These are phyloP conservation scores for Drosophila histrio DNA, from an alignment of 2,888 invertebrate genomes.

Conservation along the genomic window DNA sequence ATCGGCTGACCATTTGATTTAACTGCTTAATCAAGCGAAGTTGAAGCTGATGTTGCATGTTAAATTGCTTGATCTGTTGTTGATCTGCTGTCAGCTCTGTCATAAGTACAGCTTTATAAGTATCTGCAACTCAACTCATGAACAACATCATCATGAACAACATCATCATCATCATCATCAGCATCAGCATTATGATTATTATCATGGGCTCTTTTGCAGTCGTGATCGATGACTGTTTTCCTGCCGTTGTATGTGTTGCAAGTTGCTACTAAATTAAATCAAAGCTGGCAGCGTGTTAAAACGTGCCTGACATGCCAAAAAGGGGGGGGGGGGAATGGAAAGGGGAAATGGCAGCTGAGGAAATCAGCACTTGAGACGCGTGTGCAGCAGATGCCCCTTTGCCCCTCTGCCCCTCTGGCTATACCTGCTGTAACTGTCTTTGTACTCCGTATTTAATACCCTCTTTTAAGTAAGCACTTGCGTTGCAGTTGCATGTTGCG, in stretches of 20 bases:
- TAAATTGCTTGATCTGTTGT: constrained; percentile 69
- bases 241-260: constrained; percentile 48
- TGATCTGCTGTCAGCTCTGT: constrained; percentile 53
- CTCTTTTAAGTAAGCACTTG: constrained; percentile 35
- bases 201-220: constrained; percentile 25
- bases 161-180: constrained; percentile 2
- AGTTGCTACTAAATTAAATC: constrained; percentile 76
- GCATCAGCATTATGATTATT: not conserved
- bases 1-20: constrained; percentile 63
- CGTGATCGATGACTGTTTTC: constrained; percentile 71
- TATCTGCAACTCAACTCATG: constrained; percentile 3
- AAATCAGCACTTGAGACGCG: constrained; percentile 76
- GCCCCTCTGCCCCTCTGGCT: not conserved
- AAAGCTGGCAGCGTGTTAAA: constrained; percentile 80
- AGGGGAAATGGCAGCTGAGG: constrained; percentile 34
- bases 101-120: constrained; percentile 45
- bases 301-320: constrained; percentile 76
- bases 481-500: constrained; percentile 64
- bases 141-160: not conserved
- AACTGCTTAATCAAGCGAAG: constrained; percentile 77
- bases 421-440: not conserved
- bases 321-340: constrained; percentile 9
- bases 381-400: constrained; percentile 26
- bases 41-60: constrained; percentile 60
- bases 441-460: not conserved